Base-by-base conservation (phyloP, 2,113 vertebrate species). In the Cinclus cinclus region DNA sequence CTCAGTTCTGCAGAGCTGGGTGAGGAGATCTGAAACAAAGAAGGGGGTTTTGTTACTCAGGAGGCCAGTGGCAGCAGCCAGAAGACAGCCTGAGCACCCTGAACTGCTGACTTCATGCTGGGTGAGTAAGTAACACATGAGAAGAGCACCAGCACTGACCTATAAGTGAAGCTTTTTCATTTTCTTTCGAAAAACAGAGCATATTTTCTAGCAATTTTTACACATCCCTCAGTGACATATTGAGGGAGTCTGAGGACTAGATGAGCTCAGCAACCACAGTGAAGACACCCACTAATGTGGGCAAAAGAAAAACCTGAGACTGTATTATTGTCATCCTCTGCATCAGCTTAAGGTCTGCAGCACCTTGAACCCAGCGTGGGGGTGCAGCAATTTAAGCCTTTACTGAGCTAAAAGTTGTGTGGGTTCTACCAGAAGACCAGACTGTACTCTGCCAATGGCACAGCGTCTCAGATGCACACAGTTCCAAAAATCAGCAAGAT, bases 71-170 rank as follows among this genome's bases (percentile, higher is more conserved):
- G 33, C 47, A 80, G 52, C 33, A 60, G 17, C 39, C 28, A 33
- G 65, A 80, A 58, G 25, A 37, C 46, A 65, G 14, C 12, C 64
- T 27, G 47, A 92, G 35, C 33, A 67, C 37, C 55, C 37, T 33
- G 20, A 89, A 67, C 39, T 42, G 30, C 27, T 3, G 2, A 9
- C 31, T 62, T 53, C 35, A 7, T 0, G 0, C 11, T 81, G 55
- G 13, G 18, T 33, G 60, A 62, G 47, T 33, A 52, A 62, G 47
- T 33, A 52, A n/a, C 11, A 39, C 13, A 7, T 2, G 27, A 83
- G 22, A 53, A 68, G 35, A 78, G 24, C 21, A 59, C 21, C 39
- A 71, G n/a, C 33, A 55, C 14, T 71, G 20, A 50, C 11, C 18
- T 24, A 15, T 5, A 4, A 37, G 1, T 13, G 15, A 69, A 83